These are phyloP conservation scores for Puffinus mauretanicus DNA, from an alignment of 2,113 vertebrate species.

Conservation along the genomic window DNA sequence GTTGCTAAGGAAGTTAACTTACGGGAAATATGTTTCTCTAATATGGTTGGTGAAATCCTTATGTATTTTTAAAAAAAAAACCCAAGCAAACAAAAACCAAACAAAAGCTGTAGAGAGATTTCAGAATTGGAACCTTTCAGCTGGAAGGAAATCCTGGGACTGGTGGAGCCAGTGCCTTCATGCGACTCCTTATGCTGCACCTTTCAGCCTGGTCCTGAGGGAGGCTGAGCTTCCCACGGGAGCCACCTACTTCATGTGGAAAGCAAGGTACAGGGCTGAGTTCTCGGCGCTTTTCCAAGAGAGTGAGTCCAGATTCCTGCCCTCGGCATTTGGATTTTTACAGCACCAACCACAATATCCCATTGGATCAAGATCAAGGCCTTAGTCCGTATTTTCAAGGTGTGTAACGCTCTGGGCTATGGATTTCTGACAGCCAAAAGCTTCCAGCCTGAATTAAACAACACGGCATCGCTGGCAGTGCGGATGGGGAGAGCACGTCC, in stretches of 20 bases:
- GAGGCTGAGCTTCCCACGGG: background rate
- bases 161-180: background rate
- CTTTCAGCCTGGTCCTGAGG: background rate
- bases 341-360: background rate
- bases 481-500: fast-evolving
- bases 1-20: background rate
- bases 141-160: background rate
- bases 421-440: background rate
- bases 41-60: background rate
- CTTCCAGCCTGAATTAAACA: background rate
- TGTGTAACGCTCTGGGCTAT: background rate
- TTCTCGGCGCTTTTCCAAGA: background rate
- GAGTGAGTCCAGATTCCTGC: background rate
- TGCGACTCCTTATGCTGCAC: background rate
- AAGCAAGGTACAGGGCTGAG: background rate
- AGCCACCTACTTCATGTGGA: background rate
- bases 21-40: background rate
- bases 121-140: background rate
- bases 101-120: background rate
- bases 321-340: background rate
- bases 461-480: fast-evolving
- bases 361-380: background rate
- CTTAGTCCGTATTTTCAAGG: background rate
- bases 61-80: background rate
- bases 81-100: background rate